Evolutionary conservation across 1,140 invertebrate genomes (phyloP).

Genomic region (Platyscapa corneri): DNA sequence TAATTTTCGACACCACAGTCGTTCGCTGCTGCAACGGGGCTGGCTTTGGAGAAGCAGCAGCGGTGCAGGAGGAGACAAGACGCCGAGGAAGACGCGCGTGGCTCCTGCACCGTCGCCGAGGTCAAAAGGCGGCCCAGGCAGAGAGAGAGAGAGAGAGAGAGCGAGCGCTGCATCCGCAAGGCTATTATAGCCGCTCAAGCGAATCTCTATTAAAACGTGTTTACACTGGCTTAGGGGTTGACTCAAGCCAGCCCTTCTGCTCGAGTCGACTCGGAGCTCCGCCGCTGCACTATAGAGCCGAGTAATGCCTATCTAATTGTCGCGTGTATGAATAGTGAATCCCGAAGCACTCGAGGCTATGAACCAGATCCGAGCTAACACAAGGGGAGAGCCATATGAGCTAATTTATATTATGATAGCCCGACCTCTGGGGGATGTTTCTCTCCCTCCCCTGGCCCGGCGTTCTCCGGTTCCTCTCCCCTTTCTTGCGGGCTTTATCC

Average conservation of each 20-base stretch:
- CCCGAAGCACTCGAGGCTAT: conserved; percentile 74
- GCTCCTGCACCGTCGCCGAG: conserved; percentile 61
- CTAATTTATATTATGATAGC: conserved; percentile 76
- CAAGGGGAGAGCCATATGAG: conserved; percentile 73
- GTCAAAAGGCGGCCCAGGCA: background rate
- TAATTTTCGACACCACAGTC: conserved; percentile 41
- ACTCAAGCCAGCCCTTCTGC: conserved; percentile 63
- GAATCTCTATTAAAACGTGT: conserved; percentile 76
- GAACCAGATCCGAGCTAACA: conserved; percentile 71
- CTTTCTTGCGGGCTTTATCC: background rate
- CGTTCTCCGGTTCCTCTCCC: background rate
- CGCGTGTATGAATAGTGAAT: conserved; percentile 76
- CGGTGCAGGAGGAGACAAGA: conserved; percentile 49
- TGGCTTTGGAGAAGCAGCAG: conserved; percentile 49
- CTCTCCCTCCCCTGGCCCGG: background rate
- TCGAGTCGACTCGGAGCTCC: conserved; percentile 64
- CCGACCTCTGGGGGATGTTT: conserved; percentile 61
- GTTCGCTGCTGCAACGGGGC: background rate
- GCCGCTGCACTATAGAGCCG: conserved; percentile 56
- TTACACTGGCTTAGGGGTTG: conserved; percentile 76
- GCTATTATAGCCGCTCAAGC: conserved; percentile 76
- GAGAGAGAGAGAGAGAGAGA: conserved; percentile 55
- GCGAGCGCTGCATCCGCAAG: conserved; percentile 68
- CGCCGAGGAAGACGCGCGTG: conserved; percentile 51
- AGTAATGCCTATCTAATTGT: conserved; percentile 76